Evolutionary conservation across 2,888 invertebrate species (phyloP), one percentile per base, ranked within the genome.

Genomic region (Alloplasta piceator): DNA sequence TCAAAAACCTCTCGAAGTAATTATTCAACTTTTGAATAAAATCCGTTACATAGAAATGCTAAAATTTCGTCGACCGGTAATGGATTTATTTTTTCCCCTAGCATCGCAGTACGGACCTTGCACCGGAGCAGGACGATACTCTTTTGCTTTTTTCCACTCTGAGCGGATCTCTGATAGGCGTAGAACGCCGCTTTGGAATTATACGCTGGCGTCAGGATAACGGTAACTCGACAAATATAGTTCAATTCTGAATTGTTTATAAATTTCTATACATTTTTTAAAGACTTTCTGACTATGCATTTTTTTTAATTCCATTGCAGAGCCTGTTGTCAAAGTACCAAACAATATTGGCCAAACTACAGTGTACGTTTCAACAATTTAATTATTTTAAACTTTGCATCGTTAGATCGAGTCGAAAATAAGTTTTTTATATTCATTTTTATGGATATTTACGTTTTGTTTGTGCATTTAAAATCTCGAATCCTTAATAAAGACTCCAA

Each of bases 121-220:
- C 92, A 14, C 82, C 90, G 4, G 92, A 92, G 66, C 88, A 88
- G 67, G 91, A 92, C 46, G 91, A 92, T 79, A 85, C 90, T 43
- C 86, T 92, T 52, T 82, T 99, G 86, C 94, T 99, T 82, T 96
- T 98, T 90, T 98, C 98, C 58, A 99, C 99, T 61, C 94, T 99
- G 86, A 98, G 98, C 90, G 99, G 99, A 85, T 96, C 96, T 83
- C 95, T 99, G 90, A 95, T 97, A 85, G 98, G 98, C n/a, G 94
- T 99, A 63, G 97, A 98, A 89, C 96, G 96, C 85, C 93, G 95
- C 85, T 95, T 97, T 72, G 99, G 99, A 78, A 94, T 95, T 88
- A 94, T 97, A 86, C 95, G 96, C 88, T 99, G 99, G 99, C 96
- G 95, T 89, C 94, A 98, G 82, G 96, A 97, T 93, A 98, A 99